Conservation (phyloP, 2,113 vertebrate genomes). For the Platycercus adscitus region DNA sequence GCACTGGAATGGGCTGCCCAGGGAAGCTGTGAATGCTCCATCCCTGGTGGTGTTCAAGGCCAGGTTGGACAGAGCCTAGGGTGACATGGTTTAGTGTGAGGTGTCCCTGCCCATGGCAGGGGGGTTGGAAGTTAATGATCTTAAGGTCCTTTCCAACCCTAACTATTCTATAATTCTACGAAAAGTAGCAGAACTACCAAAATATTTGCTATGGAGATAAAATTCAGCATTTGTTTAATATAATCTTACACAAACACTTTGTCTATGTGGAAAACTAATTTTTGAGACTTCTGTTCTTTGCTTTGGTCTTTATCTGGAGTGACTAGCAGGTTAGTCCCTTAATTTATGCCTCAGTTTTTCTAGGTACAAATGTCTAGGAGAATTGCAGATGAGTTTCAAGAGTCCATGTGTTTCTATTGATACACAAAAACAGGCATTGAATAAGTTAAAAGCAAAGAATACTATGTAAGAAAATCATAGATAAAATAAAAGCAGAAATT, state of each 20-base stretch:
- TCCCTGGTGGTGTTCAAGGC: no score
- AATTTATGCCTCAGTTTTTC: background rate
- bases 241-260: background rate
- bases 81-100: no score
- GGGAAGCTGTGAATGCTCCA: no score
- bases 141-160: no score
- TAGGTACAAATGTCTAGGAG: background rate
- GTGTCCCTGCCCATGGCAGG: no score
- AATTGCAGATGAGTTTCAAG: background rate
- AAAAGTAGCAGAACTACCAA: background rate
- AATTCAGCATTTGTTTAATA: background rate
- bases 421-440: background rate
- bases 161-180: no score
- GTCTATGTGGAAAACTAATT: background rate
- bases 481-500: background rate
- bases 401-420: background rate
- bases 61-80: no score
- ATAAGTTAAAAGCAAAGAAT: background rate
- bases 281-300: background rate
- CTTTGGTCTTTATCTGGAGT: background rate
- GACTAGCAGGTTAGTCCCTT: background rate
- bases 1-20: no score
- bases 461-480: background rate
- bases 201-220: background rate
- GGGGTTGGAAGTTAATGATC: no score